Conservation (phyloP, 2,113 vertebrate species). For the Gallinago media region DNA sequence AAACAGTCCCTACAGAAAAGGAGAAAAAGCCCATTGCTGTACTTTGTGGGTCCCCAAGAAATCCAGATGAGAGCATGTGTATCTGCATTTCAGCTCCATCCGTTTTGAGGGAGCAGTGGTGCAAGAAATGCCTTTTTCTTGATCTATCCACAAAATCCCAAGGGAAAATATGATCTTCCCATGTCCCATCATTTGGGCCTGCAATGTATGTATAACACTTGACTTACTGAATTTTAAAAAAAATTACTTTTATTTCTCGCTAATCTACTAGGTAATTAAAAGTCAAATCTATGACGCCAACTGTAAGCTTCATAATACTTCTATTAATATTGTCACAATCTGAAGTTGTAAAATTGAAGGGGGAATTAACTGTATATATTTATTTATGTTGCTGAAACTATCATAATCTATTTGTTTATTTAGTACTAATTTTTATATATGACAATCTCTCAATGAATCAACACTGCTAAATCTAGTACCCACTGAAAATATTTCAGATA, state of each 20-base stretch:
- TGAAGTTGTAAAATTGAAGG: not conserved
- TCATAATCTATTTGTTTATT: not conserved
- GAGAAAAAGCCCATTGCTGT: accelerated
- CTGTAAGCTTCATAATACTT: not conserved
- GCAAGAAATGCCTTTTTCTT: not conserved
- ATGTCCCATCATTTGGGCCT: not conserved
- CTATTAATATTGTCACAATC: not conserved
- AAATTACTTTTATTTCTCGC: not conserved
- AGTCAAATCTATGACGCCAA: not conserved
- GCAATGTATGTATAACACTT: not conserved
- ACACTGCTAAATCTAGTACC: not conserved
- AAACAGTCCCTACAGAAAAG: not conserved
- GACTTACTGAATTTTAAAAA: not conserved
- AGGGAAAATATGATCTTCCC: not conserved
- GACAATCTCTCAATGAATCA: not conserved
- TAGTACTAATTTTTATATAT: not conserved
- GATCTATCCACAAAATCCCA: not conserved
- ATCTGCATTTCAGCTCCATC: not conserved
- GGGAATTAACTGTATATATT: not conserved
- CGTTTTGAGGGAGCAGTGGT: accelerated
- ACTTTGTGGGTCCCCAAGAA: not conserved
- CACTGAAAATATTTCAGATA: not conserved
- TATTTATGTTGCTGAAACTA: conserved; percentile 29
- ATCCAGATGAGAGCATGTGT: accelerated
- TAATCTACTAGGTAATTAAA: not conserved